Evolutionary conservation across 2,797 vertebrate species (phyloP).

Genomic region (Helicolenus hilgendorfi): DNA sequence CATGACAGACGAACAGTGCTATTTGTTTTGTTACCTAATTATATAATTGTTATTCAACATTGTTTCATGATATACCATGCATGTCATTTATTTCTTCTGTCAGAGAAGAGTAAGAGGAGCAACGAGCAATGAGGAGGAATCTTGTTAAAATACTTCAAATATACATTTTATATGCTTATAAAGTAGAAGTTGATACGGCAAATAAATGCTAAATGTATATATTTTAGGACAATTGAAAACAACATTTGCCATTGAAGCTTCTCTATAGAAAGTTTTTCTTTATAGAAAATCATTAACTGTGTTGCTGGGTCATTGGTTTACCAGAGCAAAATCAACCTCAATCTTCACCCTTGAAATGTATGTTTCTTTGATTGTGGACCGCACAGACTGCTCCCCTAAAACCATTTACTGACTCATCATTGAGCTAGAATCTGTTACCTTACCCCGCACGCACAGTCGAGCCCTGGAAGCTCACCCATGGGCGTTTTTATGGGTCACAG

Average conservation of each 20-base stretch:
- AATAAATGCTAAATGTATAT: neutral
- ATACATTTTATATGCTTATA: neutral
- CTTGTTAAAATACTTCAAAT: neutral
- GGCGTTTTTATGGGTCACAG: constrained; percentile 91
- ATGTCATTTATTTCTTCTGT: constrained; percentile 23
- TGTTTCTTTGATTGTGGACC: constrained; percentile 62
- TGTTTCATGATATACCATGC: constrained; percentile 39
- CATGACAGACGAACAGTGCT: constrained; percentile 36
- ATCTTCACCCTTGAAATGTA: constrained; percentile 55
- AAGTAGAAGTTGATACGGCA: neutral
- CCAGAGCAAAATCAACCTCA: constrained; percentile 17
- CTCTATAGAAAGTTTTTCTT: neutral
- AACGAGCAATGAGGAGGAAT: neutral
- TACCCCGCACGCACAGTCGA: constrained; percentile 73
- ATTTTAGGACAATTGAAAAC: neutral
- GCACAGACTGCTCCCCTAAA: constrained; percentile 54
- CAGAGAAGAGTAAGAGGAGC: neutral
- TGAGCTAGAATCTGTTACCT: constrained; percentile 86
- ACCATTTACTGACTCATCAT: constrained; percentile 81
- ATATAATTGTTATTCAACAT: constrained; percentile 51
- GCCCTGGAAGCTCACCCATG: constrained; percentile 75
- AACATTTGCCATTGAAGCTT: neutral
- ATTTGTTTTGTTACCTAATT: constrained; percentile 70
- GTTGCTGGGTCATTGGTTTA: constrained; percentile 38
- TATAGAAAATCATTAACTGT: neutral